These are phyloP conservation scores for Tuta absoluta DNA, from an alignment of 2,888 invertebrate genomes.

Conservation along the genomic window DNA sequence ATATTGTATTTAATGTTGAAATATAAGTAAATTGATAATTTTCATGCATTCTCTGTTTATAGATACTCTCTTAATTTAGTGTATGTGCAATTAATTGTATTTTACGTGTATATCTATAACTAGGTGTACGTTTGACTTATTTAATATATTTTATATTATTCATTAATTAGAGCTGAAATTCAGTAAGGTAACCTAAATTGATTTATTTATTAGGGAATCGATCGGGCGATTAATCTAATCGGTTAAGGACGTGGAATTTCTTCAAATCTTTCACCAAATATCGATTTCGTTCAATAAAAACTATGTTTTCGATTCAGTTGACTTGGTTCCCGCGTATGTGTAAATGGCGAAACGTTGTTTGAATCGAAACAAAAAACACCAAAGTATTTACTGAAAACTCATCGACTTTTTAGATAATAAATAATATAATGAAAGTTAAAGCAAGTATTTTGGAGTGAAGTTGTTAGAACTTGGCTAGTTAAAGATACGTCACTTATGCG, in stretches of 20 bases:
- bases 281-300: not conserved
- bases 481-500: constrained; percentile 53
- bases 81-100: constrained; percentile 75
- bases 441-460: constrained; percentile 73
- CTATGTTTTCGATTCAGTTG: constrained; percentile 35
- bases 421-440: constrained; percentile 64
- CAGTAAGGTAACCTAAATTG: constrained; percentile 53
- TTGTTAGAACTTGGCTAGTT: constrained; percentile 62
- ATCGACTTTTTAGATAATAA: constrained; percentile 81
- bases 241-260: constrained; percentile 42
- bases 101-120: constrained; percentile 60
- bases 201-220: constrained; percentile 77
- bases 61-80: constrained; percentile 72
- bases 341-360: constrained; percentile 47
- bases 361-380: constrained; percentile 79
- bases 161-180: constrained; percentile 26
- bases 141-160: constrained; percentile 43
- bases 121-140: constrained; percentile 71
- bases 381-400: constrained; percentile 75
- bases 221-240: constrained; percentile 59
- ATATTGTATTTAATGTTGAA: constrained; percentile 57
- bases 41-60: constrained; percentile 64
- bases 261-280: constrained; percentile 27
- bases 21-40: constrained; percentile 55
- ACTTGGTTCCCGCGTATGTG: constrained; percentile 32